Percentiles rank a stretch among this genome's conserved stretches.
phyloP scores from a whole-genome alignment of 53 echinoderm and acorn worm genomes.

The Holothuria leucospilota region DNA sequence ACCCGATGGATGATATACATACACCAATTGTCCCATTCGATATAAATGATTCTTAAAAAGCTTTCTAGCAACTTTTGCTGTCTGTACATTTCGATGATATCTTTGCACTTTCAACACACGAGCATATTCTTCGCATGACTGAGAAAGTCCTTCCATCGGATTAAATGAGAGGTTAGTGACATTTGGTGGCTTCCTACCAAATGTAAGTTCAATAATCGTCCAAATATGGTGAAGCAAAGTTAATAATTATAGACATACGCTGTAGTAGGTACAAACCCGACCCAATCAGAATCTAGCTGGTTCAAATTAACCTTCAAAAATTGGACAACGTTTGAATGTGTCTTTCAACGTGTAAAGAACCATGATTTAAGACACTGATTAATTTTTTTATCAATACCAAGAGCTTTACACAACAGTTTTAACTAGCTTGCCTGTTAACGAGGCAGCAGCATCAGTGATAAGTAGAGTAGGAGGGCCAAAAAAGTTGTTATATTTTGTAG shows the following conservation, averaged over 20 bases:
- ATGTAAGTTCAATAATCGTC: constrained; percentile 44
- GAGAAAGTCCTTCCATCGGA: constrained; percentile 39
- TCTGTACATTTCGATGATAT: neutral
- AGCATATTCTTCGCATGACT: constrained; percentile 39
- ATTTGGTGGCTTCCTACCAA: constrained; percentile 50
- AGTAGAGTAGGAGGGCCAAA: constrained; percentile 57
- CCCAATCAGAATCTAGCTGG: constrained; percentile 54
- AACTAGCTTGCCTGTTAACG: constrained; percentile 47
- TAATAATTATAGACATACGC: constrained; percentile 62
- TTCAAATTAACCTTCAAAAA: constrained; percentile 60
- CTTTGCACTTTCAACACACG: constrained; percentile 36
- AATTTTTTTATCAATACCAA: constrained; percentile 54
- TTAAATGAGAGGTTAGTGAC: constrained; percentile 31
- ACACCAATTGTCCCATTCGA: constrained; percentile 32
- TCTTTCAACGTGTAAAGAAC: too few species aligned
- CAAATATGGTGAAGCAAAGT: constrained; percentile 37
- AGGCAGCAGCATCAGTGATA: constrained; percentile 57
- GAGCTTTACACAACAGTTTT: constrained; percentile 44
- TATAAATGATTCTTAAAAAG: constrained; percentile 6
- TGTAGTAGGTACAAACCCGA: constrained; percentile 41
- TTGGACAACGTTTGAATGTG: too few species aligned
- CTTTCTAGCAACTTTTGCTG: too few species aligned
- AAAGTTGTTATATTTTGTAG: constrained; percentile 24
- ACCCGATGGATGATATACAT: too few species aligned
- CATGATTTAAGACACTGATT: too few species aligned